Base-by-base conservation (phyloP, 2,113 vertebrate genomes). In the Paramisgurnus dabryanus region DNA sequence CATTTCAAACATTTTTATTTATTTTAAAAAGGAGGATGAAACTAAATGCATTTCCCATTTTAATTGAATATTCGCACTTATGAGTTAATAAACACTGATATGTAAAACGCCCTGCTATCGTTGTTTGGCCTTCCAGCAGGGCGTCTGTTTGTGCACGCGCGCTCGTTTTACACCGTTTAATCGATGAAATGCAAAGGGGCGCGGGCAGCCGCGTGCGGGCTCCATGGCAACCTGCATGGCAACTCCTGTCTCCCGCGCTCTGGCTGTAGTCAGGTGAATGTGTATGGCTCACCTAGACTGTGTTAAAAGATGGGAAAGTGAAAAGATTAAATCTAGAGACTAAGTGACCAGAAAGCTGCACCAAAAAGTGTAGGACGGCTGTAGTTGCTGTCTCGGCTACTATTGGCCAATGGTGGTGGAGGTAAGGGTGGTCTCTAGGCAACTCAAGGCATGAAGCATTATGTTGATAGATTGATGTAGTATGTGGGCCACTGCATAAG, bases 211-310 rank as follows among this genome's bases (percentile, higher is more conserved):
- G 57, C 49, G 17, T 45, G 41, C 41, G 34, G 70, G 55, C 69
- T 76, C 79, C 69, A 74, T 83, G 34, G 68, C 57, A 83, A 79
- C 81, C 77, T 18, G 55, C 65, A 68, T 83, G 47, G 81, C 76
- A 82, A 68, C 80, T 67, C 60, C 45, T 67, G 53, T 74, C 77
- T 53, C 63, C 53, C n/a, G 74, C 18, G 7, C 68, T 80, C 53
- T 15, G 58, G n/a, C 47, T 85, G 84, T 77, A 71, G 70, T 47
- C 27, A 60, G 45, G 65, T 76, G n/a, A 69, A 76, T 15, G 45
- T 22, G 17, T 69, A 22, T 0, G 47, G n/a, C 40, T 17, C 5
- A 1, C 13, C 49, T 57, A 55, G 11, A 22, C 41, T 11, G 13
- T 2, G 17, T 9, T 22, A 13, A 55, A 43, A 57, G 50, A 34